phyloP scores from a whole-genome alignment of 2,113 vertebrate species.

The Muscicapa adusta region DNA sequence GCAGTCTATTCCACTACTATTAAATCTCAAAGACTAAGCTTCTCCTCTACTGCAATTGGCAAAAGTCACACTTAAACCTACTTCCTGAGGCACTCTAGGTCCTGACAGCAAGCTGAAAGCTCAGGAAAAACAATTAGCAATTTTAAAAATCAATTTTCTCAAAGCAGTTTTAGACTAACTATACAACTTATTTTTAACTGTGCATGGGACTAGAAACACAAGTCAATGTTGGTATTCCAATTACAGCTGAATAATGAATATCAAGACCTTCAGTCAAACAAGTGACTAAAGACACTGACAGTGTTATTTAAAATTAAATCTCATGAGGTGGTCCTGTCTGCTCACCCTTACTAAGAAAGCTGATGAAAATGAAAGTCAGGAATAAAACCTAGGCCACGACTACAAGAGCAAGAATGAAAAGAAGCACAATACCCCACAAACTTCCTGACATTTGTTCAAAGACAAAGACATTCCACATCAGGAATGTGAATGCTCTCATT shows the following conservation, averaged over 20 bases:
- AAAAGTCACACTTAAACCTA: not conserved
- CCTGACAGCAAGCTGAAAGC: not conserved
- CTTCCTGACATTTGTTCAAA: not conserved
- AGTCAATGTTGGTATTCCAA: not conserved
- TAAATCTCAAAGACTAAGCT: not conserved
- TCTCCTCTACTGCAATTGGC: rapidly evolving
- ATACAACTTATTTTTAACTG: not conserved
- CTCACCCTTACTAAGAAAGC: not conserved
- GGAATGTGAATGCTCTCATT: not conserved
- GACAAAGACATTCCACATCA: rapidly evolving
- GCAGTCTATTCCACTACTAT: not conserved
- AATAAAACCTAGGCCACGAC: not conserved
- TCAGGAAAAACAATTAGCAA: not conserved
- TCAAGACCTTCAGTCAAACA: not conserved
- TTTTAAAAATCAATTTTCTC: not conserved
- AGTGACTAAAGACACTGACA: not conserved
- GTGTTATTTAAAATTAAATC: not conserved
- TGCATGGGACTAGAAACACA: not conserved
- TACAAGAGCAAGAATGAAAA: not conserved
- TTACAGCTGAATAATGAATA: not conserved
- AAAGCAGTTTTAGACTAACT: not conserved
- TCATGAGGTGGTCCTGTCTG: not conserved
- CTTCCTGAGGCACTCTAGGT: not conserved
- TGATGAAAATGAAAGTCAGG: not conserved
- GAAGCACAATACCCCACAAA: not conserved